Evolutionary conservation across 2,888 invertebrate genomes (phyloP).

Genomic region (Cheilosia vulpina): DNA sequence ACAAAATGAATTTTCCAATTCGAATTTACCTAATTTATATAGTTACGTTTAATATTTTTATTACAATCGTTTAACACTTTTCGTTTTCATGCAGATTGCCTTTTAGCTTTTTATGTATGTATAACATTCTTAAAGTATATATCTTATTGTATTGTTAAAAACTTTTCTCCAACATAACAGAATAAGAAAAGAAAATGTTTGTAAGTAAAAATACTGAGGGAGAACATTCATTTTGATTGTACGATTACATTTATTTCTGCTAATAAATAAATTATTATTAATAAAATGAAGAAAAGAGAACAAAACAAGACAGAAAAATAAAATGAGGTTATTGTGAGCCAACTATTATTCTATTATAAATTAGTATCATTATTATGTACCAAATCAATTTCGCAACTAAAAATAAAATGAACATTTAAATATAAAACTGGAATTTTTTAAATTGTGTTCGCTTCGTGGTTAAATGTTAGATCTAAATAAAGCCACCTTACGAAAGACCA

Average conservation of each 20-base stretch:
- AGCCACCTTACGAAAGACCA: conserved; percentile 22
- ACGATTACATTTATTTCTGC: conserved; percentile 41
- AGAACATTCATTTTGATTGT: conserved; percentile 20
- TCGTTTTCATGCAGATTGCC: conserved; percentile 63
- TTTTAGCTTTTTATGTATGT: conserved; percentile 74
- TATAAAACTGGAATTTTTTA: conserved; percentile 10
- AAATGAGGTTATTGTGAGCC: conserved; percentile 53
- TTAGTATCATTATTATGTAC: conserved; percentile 63
- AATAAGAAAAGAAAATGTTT: conserved; percentile 28
- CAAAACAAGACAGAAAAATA: conserved; percentile 3
- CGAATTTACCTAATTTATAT: conserved; percentile 25
- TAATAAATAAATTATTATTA: conserved; percentile 24
- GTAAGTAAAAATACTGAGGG: conserved; percentile 10
- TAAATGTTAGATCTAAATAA: neutral
- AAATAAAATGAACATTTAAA: conserved; percentile 61
- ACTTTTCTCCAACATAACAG: conserved; percentile 29
- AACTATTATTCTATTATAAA: conserved; percentile 64
- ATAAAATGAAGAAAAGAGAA: conserved; percentile 30
- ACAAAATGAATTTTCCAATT: conserved; percentile 26
- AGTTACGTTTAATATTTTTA: conserved; percentile 26
- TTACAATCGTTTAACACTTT: conserved; percentile 24
- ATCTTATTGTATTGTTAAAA: conserved; percentile 49
- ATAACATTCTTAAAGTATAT: conserved; percentile 37
- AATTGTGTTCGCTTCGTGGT: neutral
- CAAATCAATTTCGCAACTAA: conserved; percentile 69